phyloP scores from a whole-genome alignment of 2,113 vertebrate species.

The Nerophis lumbriciformis region DNA sequence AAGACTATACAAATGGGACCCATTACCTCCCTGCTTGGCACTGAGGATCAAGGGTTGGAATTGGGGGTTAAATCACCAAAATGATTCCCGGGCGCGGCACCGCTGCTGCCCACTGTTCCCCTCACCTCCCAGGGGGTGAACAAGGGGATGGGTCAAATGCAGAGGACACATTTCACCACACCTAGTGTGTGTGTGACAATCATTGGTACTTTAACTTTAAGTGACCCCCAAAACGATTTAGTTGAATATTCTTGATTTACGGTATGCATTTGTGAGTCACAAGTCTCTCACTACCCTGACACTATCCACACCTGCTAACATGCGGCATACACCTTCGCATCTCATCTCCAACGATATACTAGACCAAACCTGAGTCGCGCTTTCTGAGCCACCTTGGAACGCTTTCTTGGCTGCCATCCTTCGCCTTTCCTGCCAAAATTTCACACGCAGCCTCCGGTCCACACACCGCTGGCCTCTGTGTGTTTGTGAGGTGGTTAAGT shows the following conservation, averaged over 20 bases:
- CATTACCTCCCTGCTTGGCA: too few species aligned
- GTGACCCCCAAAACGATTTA: not conserved
- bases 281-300: slow-evolving; percentile 28
- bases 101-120: too few species aligned
- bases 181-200: too few species aligned
- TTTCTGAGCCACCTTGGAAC: slow-evolving; percentile 57
- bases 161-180: too few species aligned
- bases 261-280: not conserved
- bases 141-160: too few species aligned
- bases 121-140: too few species aligned
- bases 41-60: too few species aligned
- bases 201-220: too few species aligned
- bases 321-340: slow-evolving; percentile 8
- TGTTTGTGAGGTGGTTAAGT: slow-evolving; percentile 30
- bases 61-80: too few species aligned
- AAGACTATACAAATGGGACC: too few species aligned
- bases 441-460: slow-evolving; percentile 55
- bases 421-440: slow-evolving; percentile 58
- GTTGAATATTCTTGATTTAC: not conserved
- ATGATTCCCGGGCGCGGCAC: too few species aligned
- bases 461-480: slow-evolving; percentile 45
- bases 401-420: slow-evolving; percentile 64
- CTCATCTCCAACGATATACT: slow-evolving; percentile 40
- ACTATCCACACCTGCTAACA: too few species aligned
- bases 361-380: slow-evolving; percentile 58